Percentiles rank a stretch among this genome's conserved stretches.
Evolutionary conservation across 2,888 invertebrate species (phyloP).

Genomic region (Ametastegia equiseti): DNA sequence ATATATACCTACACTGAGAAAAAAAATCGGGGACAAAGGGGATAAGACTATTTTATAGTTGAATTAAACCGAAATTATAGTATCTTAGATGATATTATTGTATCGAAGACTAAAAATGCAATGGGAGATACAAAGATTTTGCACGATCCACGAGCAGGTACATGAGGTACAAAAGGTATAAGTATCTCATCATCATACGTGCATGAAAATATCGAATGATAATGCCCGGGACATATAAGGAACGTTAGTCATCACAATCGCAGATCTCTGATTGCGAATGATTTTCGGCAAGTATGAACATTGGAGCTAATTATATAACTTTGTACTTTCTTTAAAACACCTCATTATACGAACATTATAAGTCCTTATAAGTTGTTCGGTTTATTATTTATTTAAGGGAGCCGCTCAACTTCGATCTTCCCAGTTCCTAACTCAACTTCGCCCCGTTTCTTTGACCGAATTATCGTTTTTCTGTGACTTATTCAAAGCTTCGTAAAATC

Average conservation of each 20-base stretch:
- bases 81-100: too few relatives aligned
- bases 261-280: too few relatives aligned
- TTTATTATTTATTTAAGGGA: not conserved
- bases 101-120: too few relatives aligned
- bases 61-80: too few relatives aligned
- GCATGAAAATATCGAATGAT: too few relatives aligned
- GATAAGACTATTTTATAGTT: too few relatives aligned
- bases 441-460: not conserved
- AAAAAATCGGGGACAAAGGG: too few relatives aligned
- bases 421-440: not conserved
- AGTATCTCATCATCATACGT: too few relatives aligned
- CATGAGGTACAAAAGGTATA: not conserved
- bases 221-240: too few relatives aligned
- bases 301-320: not conserved
- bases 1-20: too few relatives aligned
- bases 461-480: not conserved
- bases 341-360: constrained; percentile 1
- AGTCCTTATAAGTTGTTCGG: not conserved
- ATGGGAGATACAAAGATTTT: not conserved
- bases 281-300: not conserved
- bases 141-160: not conserved
- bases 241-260: too few relatives aligned
- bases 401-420: not conserved
- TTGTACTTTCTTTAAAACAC: not conserved
- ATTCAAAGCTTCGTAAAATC: not conserved